A percentile compares a stretch with the other conserved stretches of the same genome.
Conservation (phyloP, 1,140 invertebrate species). For the Magallana gigas region DNA sequence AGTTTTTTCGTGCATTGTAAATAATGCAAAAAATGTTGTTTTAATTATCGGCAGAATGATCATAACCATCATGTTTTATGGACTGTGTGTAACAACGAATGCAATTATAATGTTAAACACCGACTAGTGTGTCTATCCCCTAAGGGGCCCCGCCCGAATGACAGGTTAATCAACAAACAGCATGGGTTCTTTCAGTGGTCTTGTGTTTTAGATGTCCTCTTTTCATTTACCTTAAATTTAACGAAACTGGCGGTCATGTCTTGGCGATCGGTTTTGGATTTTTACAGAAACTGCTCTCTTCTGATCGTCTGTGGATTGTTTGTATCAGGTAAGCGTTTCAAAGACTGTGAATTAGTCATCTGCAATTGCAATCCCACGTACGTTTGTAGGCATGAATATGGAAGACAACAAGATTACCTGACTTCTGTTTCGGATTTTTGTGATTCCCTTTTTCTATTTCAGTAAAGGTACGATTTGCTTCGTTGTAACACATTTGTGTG, state of each 20-base stretch:
- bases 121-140: background rate
- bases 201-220: background rate
- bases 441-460: no score
- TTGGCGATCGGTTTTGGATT: background rate
- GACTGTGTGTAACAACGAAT: background rate
- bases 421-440: no score
- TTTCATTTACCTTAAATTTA: conserved; percentile 9
- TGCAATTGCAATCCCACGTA: conserved; percentile 3
- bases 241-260: conserved; percentile 1
- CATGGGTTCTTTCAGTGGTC: background rate
- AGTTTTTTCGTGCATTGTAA: no score
- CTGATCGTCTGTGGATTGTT: background rate
- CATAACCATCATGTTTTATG: background rate
- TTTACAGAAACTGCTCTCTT: background rate
- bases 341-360: background rate
- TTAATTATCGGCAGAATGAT: background rate
- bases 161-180: conserved; percentile 33
- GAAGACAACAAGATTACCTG: background rate
- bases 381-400: background rate
- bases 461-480: no score
- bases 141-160: conserved; percentile 12
- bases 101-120: background rate
- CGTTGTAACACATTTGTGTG: no score
- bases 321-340: conserved; percentile 9
- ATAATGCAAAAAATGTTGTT: no score